These are phyloP conservation scores for Echinarachnius parma DNA, from an alignment of 53 echinoderm and acorn worm species.

Conservation along the genomic window DNA sequence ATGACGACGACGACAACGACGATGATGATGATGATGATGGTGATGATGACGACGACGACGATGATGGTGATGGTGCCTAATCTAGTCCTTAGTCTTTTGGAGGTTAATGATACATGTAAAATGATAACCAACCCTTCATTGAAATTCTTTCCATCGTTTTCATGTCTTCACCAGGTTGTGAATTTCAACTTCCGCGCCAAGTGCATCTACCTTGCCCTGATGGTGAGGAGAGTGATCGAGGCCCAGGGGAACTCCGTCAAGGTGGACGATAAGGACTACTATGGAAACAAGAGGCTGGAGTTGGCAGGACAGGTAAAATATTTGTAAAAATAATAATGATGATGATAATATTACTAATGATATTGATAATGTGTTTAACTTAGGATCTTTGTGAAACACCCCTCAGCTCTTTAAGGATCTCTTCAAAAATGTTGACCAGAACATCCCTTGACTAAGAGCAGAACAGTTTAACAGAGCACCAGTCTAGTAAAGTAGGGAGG, in stretches of 20 bases:
- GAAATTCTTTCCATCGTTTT: not conserved
- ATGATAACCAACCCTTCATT: not conserved
- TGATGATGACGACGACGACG: not conserved
- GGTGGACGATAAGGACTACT: conserved; percentile 97
- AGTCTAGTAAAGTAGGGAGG: too few species aligned
- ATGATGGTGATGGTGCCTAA: not conserved
- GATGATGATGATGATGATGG: not conserved
- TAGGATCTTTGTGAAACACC: too few species aligned
- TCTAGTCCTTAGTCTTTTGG: too few species aligned
- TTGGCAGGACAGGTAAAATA: conserved; percentile 95
- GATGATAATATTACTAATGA: too few species aligned
- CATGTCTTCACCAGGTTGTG: conserved; percentile 53
- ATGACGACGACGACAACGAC: not conserved
- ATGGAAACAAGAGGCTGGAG: conserved; percentile 99
- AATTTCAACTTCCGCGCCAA: conserved; percentile 89
- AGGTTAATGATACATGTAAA: too few species aligned
- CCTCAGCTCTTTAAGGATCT: too few species aligned
- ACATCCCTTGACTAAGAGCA: too few species aligned
- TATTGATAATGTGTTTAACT: too few species aligned
- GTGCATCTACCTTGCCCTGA: conserved; percentile 88
- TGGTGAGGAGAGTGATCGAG: conserved; percentile 89
- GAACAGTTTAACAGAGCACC: too few species aligned
- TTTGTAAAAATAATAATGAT: too few species aligned
- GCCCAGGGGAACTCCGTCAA: conserved; percentile 83
- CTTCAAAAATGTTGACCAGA: too few species aligned